Percentiles rank a stretch among this genome's conserved stretches.
phyloP scores from a whole-genome alignment of 1,140 invertebrate genomes.

The Scaptomyza hsui region DNA sequence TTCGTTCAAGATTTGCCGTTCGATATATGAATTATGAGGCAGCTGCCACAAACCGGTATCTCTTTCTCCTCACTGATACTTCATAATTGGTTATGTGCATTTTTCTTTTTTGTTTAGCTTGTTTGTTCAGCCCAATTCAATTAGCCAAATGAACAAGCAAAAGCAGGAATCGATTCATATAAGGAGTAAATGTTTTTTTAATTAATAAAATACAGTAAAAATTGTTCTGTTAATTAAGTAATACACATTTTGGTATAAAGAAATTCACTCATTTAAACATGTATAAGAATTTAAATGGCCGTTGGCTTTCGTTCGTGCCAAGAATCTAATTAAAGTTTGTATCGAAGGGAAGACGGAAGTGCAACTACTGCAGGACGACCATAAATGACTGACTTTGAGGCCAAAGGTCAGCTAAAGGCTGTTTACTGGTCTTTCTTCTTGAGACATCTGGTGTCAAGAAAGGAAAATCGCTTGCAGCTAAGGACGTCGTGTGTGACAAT shows the following conservation, averaged over 20 bases:
- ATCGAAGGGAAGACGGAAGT: constrained; percentile 34
- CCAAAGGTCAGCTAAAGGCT: constrained; percentile 42
- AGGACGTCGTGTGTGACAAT: constrained; percentile 62
- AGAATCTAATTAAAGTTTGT: constrained; percentile 75
- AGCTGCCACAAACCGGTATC: constrained; percentile 48
- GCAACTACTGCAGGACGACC: constrained; percentile 31
- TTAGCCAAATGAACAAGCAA: constrained; percentile 65
- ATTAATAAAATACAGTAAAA: background rate
- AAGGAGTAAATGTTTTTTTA: background rate
- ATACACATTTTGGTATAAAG: constrained; percentile 11
- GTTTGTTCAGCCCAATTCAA: constrained; percentile 73
- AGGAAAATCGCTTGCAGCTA: constrained; percentile 48
- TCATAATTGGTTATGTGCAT: constrained; percentile 53
- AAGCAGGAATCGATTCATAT: background rate
- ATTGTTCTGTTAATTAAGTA: constrained; percentile 6
- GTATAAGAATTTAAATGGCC: constrained; percentile 4
- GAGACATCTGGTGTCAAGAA: constrained; percentile 27
- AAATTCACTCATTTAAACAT: constrained; percentile 40
- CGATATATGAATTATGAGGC: constrained; percentile 73
- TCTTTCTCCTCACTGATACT: constrained; percentile 51
- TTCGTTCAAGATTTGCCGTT: constrained; percentile 63
- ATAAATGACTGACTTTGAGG: constrained; percentile 7
- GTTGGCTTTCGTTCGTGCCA: background rate
- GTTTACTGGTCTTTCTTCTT: constrained; percentile 32
- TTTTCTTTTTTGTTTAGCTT: constrained; percentile 14